These are phyloP conservation scores for Pseudomugil tenellus DNA, from an alignment of 2,797 vertebrate species.

Conservation along the genomic window DNA sequence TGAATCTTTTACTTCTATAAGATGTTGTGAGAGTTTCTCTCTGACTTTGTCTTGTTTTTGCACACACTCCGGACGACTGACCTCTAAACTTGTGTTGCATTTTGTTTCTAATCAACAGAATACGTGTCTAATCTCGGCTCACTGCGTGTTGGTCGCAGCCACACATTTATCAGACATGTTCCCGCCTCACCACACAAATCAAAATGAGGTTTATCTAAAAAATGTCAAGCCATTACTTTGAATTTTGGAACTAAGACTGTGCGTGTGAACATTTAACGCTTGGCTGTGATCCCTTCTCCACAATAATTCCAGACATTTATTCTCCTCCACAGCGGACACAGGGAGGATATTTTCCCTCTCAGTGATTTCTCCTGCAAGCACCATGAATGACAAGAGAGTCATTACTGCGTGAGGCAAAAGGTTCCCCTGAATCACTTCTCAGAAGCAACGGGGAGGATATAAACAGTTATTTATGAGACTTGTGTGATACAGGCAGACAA, in stretches of 20 bases:
- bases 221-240: background rate
- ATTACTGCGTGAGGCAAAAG: constrained; percentile 35
- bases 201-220: background rate
- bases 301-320: constrained; percentile 26
- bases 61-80: background rate
- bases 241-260: background rate
- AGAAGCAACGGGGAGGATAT: constrained; percentile 33
- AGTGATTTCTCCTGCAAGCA: constrained; percentile 37
- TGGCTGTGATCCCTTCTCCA: constrained; percentile 1
- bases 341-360: constrained; percentile 47
- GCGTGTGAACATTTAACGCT: constrained; percentile 6
- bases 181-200: background rate
- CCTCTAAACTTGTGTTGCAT: background rate
- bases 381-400: constrained; percentile 59
- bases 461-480: constrained; percentile 34
- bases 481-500: constrained; percentile 4
- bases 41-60: background rate
- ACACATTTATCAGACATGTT: background rate
- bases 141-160: background rate
- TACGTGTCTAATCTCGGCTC: background rate
- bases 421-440: constrained; percentile 42
- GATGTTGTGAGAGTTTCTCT: background rate
- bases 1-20: too few relatives aligned
- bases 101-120: background rate
- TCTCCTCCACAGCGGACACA: constrained; percentile 27